Conservation (phyloP, 2,797 vertebrate species). For the Mormyrus hasselquistii region DNA sequence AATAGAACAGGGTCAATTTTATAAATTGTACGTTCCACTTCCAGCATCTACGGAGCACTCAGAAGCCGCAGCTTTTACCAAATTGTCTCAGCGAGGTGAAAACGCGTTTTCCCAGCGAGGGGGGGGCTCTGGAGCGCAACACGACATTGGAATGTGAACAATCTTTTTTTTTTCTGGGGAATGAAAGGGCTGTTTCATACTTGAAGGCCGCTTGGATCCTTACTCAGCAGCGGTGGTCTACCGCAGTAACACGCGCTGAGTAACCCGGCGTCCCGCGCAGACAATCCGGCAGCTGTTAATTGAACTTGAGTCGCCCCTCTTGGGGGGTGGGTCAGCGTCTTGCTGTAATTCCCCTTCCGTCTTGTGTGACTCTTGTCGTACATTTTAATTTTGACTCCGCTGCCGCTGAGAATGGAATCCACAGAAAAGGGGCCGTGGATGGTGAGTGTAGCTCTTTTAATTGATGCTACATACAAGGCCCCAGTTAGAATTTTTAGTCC, state of each 20-base stretch:
- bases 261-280: neutral
- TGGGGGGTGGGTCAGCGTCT: neutral
- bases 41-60: constrained; percentile 26
- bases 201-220: neutral
- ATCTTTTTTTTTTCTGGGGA: neutral
- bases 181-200: constrained; percentile 3
- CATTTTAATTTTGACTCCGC: neutral
- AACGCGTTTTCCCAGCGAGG: neutral
- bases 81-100: neutral
- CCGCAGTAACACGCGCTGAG: neutral
- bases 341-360: neutral
- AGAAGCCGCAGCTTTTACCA: neutral
- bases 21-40: neutral
- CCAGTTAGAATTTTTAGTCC: neutral
- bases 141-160: neutral
- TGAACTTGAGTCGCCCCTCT: neutral
- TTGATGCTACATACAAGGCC: neutral
- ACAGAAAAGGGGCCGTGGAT: constrained; percentile 5
- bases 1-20: neutral
- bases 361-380: neutral
- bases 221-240: constrained; percentile 13
- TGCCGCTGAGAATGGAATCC: neutral
- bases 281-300: constrained; percentile 7
- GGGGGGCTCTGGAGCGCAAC: neutral
- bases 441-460: neutral